Percentiles rank a stretch among this genome's conserved stretches.
phyloP scores from a whole-genome alignment of 35 echinoderm and acorn worm genomes.

The Patiria miniata region DNA sequence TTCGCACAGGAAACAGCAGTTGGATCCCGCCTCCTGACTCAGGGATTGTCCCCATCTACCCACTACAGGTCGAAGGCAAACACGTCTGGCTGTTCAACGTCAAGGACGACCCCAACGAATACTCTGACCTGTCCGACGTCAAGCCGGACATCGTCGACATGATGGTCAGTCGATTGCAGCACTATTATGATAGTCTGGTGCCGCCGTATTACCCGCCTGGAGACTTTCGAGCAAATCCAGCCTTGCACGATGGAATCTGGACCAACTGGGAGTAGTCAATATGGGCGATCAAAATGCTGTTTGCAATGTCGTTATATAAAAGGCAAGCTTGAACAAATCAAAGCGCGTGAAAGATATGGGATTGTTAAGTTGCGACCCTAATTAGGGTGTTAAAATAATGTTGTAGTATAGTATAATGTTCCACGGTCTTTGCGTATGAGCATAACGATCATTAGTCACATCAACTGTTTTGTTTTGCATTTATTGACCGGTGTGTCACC shows the following conservation, averaged over 20 bases:
- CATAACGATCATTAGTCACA: too few relatives aligned
- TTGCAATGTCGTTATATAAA: too few relatives aligned
- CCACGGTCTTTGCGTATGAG: too few relatives aligned
- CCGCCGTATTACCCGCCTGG: conserved; percentile 46
- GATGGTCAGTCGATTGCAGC: conserved; percentile 46
- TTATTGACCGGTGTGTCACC: too few relatives aligned
- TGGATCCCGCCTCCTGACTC: conserved; percentile 86
- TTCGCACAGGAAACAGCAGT: conserved; percentile 62
- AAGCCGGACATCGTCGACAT: conserved; percentile 49
- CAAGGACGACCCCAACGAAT: conserved; percentile 75
- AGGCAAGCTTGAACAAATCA: too few relatives aligned
- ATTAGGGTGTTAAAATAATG: too few relatives aligned
- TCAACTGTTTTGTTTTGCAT: too few relatives aligned
- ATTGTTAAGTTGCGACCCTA: too few relatives aligned
- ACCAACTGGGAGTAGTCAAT: conserved; percentile 45
- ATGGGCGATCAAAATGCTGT: background rate
- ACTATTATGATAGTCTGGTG: conserved; percentile 28
- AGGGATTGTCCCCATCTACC: conserved; percentile 43
- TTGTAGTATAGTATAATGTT: too few relatives aligned
- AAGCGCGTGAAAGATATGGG: too few relatives aligned
- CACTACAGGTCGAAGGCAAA: conserved; percentile 48
- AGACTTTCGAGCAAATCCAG: conserved; percentile 52
- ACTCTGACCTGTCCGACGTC: conserved; percentile 66
- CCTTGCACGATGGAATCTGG: conserved; percentile 73
- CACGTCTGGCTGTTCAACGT: conserved; percentile 80